Percentiles rank a stretch among this genome's conserved stretches.
These are phyloP conservation scores for Carcinoscorpius rotundicauda DNA, from an alignment of 1,140 invertebrate genomes.

Conservation along the genomic window DNA sequence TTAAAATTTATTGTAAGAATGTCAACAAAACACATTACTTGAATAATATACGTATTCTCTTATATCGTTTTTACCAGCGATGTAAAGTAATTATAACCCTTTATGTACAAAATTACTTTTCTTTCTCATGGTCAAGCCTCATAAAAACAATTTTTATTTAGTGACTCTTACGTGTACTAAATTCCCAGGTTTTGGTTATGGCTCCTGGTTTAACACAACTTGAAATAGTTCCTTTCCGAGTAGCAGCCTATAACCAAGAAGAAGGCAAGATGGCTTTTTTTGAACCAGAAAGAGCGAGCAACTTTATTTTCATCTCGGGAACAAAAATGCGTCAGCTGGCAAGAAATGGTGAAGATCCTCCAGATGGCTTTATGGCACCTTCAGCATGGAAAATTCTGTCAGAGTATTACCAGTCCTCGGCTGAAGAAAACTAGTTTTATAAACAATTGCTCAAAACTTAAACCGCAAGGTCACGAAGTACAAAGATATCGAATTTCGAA, in stretches of 20 bases:
- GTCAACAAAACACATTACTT: no score
- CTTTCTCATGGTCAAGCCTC: no score
- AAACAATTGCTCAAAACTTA: no score
- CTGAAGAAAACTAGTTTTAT: not conserved
- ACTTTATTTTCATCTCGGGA: slow-evolving; percentile 96
- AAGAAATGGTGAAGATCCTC: slow-evolving; percentile 13
- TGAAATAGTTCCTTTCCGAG: slow-evolving; percentile 93
- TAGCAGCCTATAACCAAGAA: slow-evolving; percentile 87
- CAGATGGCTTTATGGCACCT: slow-evolving; percentile 86
- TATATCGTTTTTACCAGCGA: no score
- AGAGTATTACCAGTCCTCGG: slow-evolving; percentile 52
- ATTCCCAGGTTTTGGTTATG: slow-evolving; percentile 55
- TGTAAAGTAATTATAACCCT: slow-evolving; percentile 3
- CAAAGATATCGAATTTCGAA: no score
- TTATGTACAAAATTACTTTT: no score
- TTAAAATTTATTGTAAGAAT: no score
- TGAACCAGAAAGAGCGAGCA: slow-evolving; percentile 63
- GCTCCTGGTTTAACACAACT: slow-evolving; percentile 77
- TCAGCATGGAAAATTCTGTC: slow-evolving; percentile 83
- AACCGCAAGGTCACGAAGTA: no score
- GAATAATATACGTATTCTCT: no score
- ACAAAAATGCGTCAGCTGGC: slow-evolving; percentile 72
- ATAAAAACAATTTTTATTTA: no score
- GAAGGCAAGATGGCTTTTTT: slow-evolving; percentile 83
- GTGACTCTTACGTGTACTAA: not conserved